A percentile compares a stretch with the other conserved stretches of the same genome.
These are phyloP conservation scores for Meloe dianella DNA, from an alignment of 2,888 invertebrate species.

Conservation along the genomic window DNA sequence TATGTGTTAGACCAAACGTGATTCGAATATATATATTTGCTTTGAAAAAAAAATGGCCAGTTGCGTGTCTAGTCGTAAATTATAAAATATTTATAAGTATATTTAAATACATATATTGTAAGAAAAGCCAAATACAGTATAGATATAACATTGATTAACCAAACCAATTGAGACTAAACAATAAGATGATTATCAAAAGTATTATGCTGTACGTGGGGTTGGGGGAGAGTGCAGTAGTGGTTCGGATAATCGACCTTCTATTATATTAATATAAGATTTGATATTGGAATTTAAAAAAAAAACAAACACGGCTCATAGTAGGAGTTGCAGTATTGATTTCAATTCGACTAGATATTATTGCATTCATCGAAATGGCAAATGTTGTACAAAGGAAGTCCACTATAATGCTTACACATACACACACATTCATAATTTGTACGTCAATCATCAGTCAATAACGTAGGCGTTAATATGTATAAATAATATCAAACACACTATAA, in stretches of 20 bases:
- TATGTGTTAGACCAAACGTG: not conserved
- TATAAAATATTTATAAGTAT: slow-evolving; percentile 1
- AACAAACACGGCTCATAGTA: no score
- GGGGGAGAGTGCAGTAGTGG: no score
- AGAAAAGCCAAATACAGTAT: no score
- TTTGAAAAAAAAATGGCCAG: no score
- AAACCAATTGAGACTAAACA: no score
- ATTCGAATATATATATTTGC: no score
- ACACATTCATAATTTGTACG: not conserved
- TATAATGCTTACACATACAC: not conserved
- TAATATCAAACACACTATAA: not conserved
- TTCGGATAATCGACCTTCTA: no score
- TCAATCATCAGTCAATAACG: not conserved
- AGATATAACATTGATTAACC: no score
- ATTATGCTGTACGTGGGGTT: no score
- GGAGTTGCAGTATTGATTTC: not conserved
- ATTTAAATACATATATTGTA: not conserved
- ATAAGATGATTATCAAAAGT: no score
- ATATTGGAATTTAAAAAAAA: no score
- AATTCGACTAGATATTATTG: not conserved
- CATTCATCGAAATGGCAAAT: not conserved
- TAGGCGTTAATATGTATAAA: not conserved
- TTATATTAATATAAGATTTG: no score
- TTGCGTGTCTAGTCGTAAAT: not conserved
- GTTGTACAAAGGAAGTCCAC: not conserved